These are phyloP conservation scores for Ailuropoda melanoleuca DNA, from an alignment of 2,113 vertebrate genomes.

Conservation along the genomic window DNA sequence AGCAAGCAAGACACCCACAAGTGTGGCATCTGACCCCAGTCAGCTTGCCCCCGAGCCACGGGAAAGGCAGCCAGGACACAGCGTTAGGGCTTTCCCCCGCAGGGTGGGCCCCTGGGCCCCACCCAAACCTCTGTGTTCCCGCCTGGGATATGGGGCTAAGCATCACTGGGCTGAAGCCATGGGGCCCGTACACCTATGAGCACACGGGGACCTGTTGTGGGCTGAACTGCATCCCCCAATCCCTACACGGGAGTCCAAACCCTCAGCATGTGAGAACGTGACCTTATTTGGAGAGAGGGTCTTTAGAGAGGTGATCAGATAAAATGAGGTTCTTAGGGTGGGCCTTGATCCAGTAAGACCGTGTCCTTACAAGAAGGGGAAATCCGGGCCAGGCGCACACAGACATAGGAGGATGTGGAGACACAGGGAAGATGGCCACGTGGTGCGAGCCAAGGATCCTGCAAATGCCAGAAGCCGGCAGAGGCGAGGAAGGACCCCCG, in stretches of 20 bases:
- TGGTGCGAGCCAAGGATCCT: rapidly evolving
- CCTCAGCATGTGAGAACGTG: rapidly evolving
- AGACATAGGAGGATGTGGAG: rapidly evolving
- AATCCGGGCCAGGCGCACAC: background rate
- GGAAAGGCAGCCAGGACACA: background rate
- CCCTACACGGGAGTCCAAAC: rapidly evolving
- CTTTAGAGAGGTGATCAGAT: background rate
- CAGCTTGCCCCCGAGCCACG: conserved; percentile 27
- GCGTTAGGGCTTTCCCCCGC: conserved; percentile 42
- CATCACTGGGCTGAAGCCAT: rapidly evolving
- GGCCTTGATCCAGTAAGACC: background rate
- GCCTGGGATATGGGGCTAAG: rapidly evolving
- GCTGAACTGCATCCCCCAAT: rapidly evolving
- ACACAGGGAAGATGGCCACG: rapidly evolving
- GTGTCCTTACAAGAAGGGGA: background rate
- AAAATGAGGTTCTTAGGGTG: no score
- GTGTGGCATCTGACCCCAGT: conserved; percentile 58
- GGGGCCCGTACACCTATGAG: background rate
- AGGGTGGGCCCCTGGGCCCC: background rate
- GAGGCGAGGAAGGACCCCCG: rapidly evolving
- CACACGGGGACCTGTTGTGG: no score
- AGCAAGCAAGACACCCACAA: conserved; percentile 17
- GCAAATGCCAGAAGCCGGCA: rapidly evolving
- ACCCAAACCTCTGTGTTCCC: rapidly evolving
- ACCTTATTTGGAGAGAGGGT: background rate